phyloP scores from a whole-genome alignment of 2,888 invertebrate genomes.

The Schizaphis graminum region DNA sequence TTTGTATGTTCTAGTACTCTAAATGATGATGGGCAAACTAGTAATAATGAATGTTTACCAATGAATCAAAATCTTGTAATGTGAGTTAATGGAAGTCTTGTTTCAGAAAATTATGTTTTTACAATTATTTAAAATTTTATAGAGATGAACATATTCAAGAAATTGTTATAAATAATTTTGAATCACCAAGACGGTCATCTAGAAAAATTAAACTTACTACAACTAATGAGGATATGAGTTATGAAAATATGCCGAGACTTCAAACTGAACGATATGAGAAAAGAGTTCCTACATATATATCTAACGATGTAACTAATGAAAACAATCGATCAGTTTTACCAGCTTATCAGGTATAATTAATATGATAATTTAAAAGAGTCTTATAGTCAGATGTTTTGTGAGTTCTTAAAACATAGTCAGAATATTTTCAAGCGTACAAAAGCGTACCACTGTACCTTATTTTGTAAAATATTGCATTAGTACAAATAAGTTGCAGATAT shows the following conservation, averaged over 20 bases:
- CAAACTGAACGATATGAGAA: neutral
- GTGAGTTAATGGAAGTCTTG: neutral
- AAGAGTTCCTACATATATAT: neutral
- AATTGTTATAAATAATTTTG: neutral
- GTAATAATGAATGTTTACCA: neutral
- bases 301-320: neutral
- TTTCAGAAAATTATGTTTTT: neutral
- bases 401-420: neutral
- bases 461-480: neutral
- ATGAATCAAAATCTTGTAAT: neutral
- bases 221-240: neutral
- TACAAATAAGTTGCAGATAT: neutral
- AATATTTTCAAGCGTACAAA: neutral
- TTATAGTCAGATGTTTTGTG: neutral
- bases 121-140: neutral
- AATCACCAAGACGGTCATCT: slow-evolving; percentile 13
- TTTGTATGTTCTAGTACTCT: neutral
- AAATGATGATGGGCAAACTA: neutral
- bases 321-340: neutral
- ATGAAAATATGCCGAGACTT: neutral
- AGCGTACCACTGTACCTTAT: neutral
- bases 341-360: neutral
- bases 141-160: neutral
- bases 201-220: slow-evolving; percentile 27
- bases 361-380: neutral